Conservation (phyloP, 2,888 invertebrate species). For the Aleiodes leptofemur region DNA sequence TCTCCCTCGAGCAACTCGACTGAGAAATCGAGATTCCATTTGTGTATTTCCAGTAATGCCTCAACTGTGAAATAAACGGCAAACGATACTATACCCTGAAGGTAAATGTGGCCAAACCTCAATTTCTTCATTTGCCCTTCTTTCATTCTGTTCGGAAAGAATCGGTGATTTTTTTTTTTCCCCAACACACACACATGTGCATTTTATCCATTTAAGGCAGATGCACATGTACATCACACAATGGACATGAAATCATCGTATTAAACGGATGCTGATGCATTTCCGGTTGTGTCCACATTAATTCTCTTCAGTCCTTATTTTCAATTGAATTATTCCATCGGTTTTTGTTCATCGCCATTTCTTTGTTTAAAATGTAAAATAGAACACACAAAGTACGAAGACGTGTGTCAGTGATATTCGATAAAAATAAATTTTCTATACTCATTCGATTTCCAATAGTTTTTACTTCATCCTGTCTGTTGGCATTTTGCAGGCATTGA, state of each 20-base stretch:
- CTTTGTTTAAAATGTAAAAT: too few relatives aligned
- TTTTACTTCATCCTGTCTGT: slow-evolving; percentile 6
- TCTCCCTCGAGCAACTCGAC: slow-evolving; percentile 13
- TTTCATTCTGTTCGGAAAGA: not conserved
- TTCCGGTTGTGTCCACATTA: not conserved
- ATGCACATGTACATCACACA: not conserved
- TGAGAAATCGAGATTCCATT: slow-evolving; percentile 51
- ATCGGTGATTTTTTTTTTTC: not conserved
- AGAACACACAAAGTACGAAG: too few relatives aligned
- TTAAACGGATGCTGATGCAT: not conserved
- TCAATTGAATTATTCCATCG: not conserved
- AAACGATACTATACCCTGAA: slow-evolving; percentile 5
- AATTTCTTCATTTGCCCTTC: slow-evolving; percentile 54
- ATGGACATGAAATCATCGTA: not conserved
- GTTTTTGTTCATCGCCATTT: not conserved
- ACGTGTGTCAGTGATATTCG: not conserved
- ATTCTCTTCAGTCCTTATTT: not conserved
- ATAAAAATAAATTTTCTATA: slow-evolving; percentile 30
- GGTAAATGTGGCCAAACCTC: slow-evolving; percentile 39
- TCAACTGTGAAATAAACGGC: slow-evolving; percentile 19
- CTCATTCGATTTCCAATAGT: slow-evolving; percentile 20
- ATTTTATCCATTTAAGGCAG: not conserved
- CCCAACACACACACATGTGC: not conserved
- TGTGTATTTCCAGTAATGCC: slow-evolving; percentile 49
- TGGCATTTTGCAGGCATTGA: not conserved